These are phyloP conservation scores for Zoroaster sp. DNA, from an alignment of 53 echinoderm and acorn worm species.

Conservation along the genomic window DNA sequence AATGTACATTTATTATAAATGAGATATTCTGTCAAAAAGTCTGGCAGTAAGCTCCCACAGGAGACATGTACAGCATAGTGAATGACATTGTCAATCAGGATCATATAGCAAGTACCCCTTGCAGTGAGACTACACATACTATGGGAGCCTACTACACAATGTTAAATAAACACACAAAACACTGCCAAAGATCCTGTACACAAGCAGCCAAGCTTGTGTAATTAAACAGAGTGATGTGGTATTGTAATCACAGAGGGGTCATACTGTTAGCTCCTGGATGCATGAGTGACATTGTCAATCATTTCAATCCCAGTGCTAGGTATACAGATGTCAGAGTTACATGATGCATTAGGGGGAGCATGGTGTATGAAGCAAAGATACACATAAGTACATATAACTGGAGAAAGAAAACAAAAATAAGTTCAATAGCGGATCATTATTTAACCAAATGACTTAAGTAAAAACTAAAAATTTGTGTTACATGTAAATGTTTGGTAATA, in stretches of 20 bases:
- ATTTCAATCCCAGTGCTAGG: no score
- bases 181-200: neutral
- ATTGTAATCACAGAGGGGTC: conserved; percentile 25
- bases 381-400: no score
- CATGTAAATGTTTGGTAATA: no score
- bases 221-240: conserved; percentile 39
- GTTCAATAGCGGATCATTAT: no score
- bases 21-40: no score
- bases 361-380: no score
- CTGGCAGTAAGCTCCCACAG: neutral
- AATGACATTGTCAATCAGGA: conserved; percentile 48
- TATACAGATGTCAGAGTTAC: no score
- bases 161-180: conserved; percentile 26
- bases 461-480: no score
- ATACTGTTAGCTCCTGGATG: neutral
- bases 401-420: no score
- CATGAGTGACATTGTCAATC: neutral
- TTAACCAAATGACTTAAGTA: no score
- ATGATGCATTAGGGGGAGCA: no score
- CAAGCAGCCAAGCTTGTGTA: conserved; percentile 12
- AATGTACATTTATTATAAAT: no score
- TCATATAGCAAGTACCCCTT: conserved; percentile 33
- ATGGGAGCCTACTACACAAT: conserved; percentile 2
- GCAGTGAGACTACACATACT: conserved; percentile 1
- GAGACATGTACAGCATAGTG: neutral